Evolutionary conservation across 2,797 vertebrate genomes (phyloP).

Genomic region (Characodon lateralis): DNA sequence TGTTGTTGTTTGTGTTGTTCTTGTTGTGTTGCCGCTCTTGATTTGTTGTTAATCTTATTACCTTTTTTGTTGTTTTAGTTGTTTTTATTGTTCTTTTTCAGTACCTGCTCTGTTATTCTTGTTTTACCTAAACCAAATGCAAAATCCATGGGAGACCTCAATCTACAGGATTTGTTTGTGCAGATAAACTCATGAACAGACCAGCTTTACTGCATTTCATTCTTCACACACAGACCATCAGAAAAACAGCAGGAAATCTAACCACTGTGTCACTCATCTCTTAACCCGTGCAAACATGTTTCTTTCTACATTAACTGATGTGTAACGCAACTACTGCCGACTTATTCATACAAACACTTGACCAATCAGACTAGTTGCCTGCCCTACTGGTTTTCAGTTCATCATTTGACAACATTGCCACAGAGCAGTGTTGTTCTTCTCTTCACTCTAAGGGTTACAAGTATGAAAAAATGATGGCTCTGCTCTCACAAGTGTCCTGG

Average conservation of each 20-base stretch:
- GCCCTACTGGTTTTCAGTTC: too few species aligned
- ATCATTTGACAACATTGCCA: too few species aligned
- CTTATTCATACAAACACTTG: background rate
- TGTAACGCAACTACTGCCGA: background rate
- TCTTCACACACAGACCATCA: background rate
- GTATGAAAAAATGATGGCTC: background rate
- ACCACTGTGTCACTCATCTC: background rate
- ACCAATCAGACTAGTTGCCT: background rate
- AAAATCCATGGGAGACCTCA: background rate
- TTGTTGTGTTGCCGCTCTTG: background rate
- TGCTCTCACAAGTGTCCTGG: background rate
- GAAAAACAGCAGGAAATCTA: background rate
- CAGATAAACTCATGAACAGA: background rate
- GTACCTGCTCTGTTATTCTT: background rate
- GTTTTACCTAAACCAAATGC: background rate
- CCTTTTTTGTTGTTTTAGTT: background rate
- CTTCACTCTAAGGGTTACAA: background rate
- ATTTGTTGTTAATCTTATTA: background rate
- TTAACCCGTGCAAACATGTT: background rate
- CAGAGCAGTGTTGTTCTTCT: background rate
- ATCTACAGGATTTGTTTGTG: background rate
- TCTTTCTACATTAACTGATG: background rate
- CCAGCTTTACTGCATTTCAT: background rate
- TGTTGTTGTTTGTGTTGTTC: background rate
- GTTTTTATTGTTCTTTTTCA: background rate